Percentiles rank a stretch among this genome's conserved stretches.
Evolutionary conservation across 2,797 vertebrate genomes (phyloP).

Genomic region (Halcyon leucocephala): DNA sequence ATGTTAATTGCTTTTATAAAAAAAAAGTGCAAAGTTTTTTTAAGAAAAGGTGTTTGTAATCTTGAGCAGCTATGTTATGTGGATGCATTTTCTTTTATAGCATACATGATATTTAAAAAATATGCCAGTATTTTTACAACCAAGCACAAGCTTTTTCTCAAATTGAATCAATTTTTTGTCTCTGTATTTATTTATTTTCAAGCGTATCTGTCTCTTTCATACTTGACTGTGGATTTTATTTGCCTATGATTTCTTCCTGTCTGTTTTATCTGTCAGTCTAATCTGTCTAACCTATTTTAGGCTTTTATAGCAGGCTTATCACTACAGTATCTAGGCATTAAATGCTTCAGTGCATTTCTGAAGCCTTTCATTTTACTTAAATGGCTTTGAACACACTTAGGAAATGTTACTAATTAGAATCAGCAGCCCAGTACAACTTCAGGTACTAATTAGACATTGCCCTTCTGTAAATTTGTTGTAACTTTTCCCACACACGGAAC

Average conservation of each 20-base stretch:
- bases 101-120: not conserved
- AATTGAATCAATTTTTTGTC: not conserved
- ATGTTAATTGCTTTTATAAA: not conserved
- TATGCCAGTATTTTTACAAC: not conserved
- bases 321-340: constrained; percentile 36
- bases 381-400: constrained; percentile 49
- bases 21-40: not conserved
- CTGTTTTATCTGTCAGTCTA: constrained; percentile 34
- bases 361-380: constrained; percentile 56
- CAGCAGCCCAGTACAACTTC: constrained; percentile 17
- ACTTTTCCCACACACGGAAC: constrained; percentile 8
- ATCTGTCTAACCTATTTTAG: constrained; percentile 48
- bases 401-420: constrained; percentile 66
- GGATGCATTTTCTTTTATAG: not conserved
- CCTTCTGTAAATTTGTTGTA: constrained; percentile 24
- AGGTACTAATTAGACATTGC: constrained; percentile 54
- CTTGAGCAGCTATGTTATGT: not conserved
- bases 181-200: not conserved
- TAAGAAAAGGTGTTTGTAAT: not conserved
- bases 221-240: not conserved
- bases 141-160: not conserved
- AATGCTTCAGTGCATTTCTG: constrained; percentile 48
- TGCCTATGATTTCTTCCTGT: not conserved
- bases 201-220: not conserved
- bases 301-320: constrained; percentile 25